Evolutionary conservation across 2,113 vertebrate species (phyloP).

Genomic region (Lipophrys pholis): DNA sequence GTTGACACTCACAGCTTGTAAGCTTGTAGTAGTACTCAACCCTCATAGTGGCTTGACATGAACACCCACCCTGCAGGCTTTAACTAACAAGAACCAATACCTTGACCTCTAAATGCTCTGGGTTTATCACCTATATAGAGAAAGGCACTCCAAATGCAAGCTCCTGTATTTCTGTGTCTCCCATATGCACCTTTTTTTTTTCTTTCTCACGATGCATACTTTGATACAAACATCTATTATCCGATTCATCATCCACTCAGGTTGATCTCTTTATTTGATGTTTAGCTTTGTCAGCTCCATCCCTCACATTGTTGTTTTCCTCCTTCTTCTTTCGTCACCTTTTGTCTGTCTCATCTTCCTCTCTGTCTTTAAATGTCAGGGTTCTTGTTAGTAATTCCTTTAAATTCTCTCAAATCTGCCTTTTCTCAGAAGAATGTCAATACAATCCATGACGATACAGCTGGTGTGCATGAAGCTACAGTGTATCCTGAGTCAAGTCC

Average conservation of each 20-base stretch:
- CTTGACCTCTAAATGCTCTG: neutral
- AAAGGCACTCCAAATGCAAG: too few species aligned
- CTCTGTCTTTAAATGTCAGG: neutral
- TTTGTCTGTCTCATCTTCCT: neutral
- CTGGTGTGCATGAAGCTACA: neutral
- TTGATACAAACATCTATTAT: neutral
- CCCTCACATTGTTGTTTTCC: neutral
- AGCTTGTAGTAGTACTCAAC: conserved; percentile 31
- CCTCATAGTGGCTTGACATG: conserved; percentile 9
- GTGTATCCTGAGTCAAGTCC: neutral
- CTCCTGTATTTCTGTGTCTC: too few species aligned
- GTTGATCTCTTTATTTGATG: neutral
- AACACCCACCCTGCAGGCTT: conserved; percentile 1
- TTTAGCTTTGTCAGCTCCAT: neutral
- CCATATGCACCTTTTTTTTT: too few species aligned
- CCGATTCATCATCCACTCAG: neutral
- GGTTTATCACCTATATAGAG: neutral
- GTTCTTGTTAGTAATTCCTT: neutral
- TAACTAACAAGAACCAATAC: conserved; percentile 25
- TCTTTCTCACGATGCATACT: neutral
- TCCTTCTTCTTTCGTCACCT: neutral
- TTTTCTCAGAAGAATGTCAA: neutral
- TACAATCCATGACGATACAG: neutral
- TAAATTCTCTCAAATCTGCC: conserved; percentile 1
- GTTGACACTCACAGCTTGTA: conserved; percentile 11